Evolutionary conservation across 2,888 invertebrate genomes (phyloP), one percentile per base, ranked within the genome.

Genomic region (Chrysotoxum bicinctum): DNA sequence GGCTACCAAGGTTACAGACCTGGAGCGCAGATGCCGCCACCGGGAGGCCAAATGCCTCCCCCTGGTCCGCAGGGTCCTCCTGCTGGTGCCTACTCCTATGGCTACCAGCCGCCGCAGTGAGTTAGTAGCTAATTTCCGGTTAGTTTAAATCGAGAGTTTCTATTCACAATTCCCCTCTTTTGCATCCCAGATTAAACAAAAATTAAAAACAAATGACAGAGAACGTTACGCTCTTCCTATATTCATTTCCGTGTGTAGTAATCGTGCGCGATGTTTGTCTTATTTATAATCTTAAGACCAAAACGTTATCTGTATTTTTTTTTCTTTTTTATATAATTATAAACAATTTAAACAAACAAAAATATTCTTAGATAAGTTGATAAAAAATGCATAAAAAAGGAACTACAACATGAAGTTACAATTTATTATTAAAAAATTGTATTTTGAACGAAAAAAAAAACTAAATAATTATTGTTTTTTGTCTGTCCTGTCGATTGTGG

Each of bases 21-120:
- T 9, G 94, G 94, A 2, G 93, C 93, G 35, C 93, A 93, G 66
- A 93, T 93, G 89, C 93, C 93, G 89, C 93, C 93, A 45, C 93
- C 93, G 5, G 93, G 94, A 4, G 90, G 91, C 4, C 91, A 91
- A 76, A 91, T 91, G 50, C 91, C 91, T 30, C 87, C 88, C 0
- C 94, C 94, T 0, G 94, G 94, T 6, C 95, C 95, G 3, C 95
- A 95, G 85, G 95, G 95, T 5, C 95, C 95, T 23, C 95, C 96
- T 7, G 95, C 96, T 87, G 95, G 95, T 77, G 94, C 94, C 80
- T 97, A 97, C 90, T 94, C 96, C 45, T 96, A 96, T 90, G 95
- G 96, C 66, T 96, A 96, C 90, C 96, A 96, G 89, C 96, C 96
- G 83, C 96, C 96, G 37, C 92, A 91, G 88, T 91, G 90, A 90